Evolutionary conservation across 1,140 invertebrate genomes (phyloP).

Genomic region (Drosophila teissieri): DNA sequence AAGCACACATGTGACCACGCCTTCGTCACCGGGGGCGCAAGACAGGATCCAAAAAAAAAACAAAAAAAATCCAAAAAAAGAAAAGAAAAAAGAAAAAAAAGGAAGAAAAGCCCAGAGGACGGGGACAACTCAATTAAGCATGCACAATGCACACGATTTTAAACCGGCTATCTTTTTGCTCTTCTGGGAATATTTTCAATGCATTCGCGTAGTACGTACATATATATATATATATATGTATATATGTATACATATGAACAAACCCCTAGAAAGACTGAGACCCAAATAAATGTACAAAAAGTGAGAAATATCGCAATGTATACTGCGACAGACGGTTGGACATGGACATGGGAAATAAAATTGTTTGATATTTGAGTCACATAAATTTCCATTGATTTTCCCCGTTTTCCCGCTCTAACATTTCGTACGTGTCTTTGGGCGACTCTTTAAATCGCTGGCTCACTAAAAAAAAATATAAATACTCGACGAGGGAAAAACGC

Average conservation of each 20-base stretch:
- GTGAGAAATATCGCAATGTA: constrained; percentile 49
- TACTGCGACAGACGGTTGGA: constrained; percentile 18
- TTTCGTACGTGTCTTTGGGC: constrained; percentile 32
- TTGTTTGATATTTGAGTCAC: constrained; percentile 74
- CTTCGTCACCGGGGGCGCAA: not conserved
- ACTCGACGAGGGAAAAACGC: not conserved
- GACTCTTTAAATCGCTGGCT: constrained; percentile 19
- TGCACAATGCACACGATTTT: constrained; percentile 80
- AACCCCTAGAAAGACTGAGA: not conserved
- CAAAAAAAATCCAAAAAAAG: constrained; percentile 3
- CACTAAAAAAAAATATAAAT: not conserved
- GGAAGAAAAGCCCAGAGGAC: constrained; percentile 3
- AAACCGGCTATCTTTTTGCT: constrained; percentile 25
- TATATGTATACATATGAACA: too few species aligned
- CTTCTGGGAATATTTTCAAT: constrained; percentile 57
- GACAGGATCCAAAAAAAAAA: not conserved
- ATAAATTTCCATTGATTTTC: constrained; percentile 75
- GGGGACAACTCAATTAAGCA: constrained; percentile 75
- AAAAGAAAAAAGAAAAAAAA: constrained; percentile 1
- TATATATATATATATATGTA: too few species aligned
- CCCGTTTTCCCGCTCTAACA: constrained; percentile 6
- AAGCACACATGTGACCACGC: constrained; percentile 23
- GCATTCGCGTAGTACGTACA: constrained; percentile 27
- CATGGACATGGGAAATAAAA: constrained; percentile 34
- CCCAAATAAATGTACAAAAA: constrained; percentile 50